A percentile compares a stretch with the other conserved stretches of the same genome.
These are phyloP conservation scores for Nematolebias whitei DNA, from an alignment of 2,113 vertebrate genomes.

Conservation along the genomic window DNA sequence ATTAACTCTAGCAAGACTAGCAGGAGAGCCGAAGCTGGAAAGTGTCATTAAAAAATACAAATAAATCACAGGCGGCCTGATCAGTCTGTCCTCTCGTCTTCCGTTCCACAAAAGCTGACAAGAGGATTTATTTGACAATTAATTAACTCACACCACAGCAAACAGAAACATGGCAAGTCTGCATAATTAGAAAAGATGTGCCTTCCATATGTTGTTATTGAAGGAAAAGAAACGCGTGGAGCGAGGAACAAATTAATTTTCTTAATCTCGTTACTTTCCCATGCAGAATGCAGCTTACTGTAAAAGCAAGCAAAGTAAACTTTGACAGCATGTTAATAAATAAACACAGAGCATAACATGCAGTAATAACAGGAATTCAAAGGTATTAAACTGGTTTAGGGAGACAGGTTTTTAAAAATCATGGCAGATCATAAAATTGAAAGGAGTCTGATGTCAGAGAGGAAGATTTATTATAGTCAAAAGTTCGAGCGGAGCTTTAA, in stretches of 20 bases:
- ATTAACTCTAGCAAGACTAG: constrained; percentile 1
- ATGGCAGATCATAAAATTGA: not conserved
- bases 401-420: too few species aligned
- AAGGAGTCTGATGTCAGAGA: too few species aligned
- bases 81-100: not conserved
- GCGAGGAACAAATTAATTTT: not conserved
- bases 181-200: not conserved
- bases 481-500: not conserved
- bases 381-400: not conserved
- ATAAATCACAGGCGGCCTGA: constrained; percentile 42
- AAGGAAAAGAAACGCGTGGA: not conserved
- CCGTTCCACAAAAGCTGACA: not conserved
- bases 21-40: constrained; percentile 16
- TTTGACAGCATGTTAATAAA: not conserved
- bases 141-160: constrained; percentile 24
- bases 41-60: constrained; percentile 14
- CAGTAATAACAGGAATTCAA: not conserved
- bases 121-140: constrained; percentile 16
- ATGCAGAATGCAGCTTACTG: not conserved
- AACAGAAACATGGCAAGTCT: constrained; percentile 7
- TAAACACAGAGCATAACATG: not conserved
- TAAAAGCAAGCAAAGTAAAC: not conserved
- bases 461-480: too few species aligned
- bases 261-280: too few species aligned
- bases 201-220: too few species aligned